phyloP scores from a whole-genome alignment of 2,113 vertebrate genomes.

The Echinops telfairi region DNA sequence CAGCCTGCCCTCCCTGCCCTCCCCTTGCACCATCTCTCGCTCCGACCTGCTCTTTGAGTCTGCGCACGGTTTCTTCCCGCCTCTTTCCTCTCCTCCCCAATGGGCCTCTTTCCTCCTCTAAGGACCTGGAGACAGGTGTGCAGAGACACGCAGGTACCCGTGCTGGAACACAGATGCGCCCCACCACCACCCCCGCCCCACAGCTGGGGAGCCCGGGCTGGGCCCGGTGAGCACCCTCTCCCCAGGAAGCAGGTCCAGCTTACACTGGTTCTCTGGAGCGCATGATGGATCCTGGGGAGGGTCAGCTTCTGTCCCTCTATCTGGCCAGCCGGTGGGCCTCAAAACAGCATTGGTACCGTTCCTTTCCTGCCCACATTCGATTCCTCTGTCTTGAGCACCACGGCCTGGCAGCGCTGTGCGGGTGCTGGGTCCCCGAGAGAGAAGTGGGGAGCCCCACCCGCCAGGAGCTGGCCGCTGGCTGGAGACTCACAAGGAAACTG shows the following conservation, averaged over 20 bases:
- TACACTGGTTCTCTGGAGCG: conserved; percentile 11
- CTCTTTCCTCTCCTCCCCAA: not conserved
- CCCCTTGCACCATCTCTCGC: too few species aligned
- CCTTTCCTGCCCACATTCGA: not conserved
- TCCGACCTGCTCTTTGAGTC: not conserved
- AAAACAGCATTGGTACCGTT: not conserved
- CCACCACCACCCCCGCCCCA: not conserved
- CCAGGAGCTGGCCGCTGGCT: not conserved
- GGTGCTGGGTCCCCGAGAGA: not conserved
- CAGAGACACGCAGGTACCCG: not conserved
- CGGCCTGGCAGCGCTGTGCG: not conserved
- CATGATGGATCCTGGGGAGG: not conserved
- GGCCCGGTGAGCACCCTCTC: conserved; percentile 10
- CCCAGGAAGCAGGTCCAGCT: conserved; percentile 15
- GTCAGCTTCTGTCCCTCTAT: not conserved
- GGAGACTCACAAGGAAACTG: not conserved
- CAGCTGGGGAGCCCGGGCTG: not conserved
- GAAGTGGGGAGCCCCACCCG: not conserved
- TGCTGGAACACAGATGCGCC: not conserved
- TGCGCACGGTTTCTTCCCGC: not conserved
- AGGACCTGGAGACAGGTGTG: not conserved
- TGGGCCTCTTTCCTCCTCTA: not conserved
- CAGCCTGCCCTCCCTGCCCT: accelerated
- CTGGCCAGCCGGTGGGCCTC: not conserved
- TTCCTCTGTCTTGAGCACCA: not conserved